Evolutionary conservation across 2,797 vertebrate species (phyloP).

Genomic region (Enteromius radiatus): DNA sequence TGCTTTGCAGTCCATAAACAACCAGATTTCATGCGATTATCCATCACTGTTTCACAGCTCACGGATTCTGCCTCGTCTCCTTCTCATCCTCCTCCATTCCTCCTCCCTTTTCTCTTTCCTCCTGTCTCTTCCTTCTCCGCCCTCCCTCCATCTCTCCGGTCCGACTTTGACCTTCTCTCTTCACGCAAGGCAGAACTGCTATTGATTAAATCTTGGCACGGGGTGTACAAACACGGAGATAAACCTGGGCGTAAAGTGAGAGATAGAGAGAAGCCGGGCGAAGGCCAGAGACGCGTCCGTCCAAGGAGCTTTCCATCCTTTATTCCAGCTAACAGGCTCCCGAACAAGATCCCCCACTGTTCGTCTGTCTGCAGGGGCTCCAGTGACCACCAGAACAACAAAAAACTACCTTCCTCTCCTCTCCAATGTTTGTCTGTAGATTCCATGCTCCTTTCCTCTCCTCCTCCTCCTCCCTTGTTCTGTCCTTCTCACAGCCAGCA

Average conservation of each 20-base stretch:
- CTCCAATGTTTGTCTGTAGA: slow-evolving; percentile 20
- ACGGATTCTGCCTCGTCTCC: slow-evolving; percentile 37
- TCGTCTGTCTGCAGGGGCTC: slow-evolving; percentile 54
- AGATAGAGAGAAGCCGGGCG: slow-evolving; percentile 39
- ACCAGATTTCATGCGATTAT: slow-evolving; percentile 53
- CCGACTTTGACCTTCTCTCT: slow-evolving; percentile 81
- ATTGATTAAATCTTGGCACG: slow-evolving; percentile 85
- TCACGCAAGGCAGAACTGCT: slow-evolving; percentile 79
- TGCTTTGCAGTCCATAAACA: slow-evolving; percentile 43
- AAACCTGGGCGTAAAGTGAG: slow-evolving; percentile 69
- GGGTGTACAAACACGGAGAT: slow-evolving; percentile 83
- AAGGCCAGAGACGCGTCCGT: slow-evolving; percentile 31
- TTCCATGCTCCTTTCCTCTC: slow-evolving; percentile 16
- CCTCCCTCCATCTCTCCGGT: slow-evolving; percentile 63
- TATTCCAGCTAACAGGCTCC: slow-evolving; percentile 74
- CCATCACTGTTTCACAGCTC: slow-evolving; percentile 47
- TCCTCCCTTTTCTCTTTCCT: slow-evolving; percentile 26
- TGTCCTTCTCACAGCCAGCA: slow-evolving; percentile 24
- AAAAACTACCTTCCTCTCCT: slow-evolving; percentile 44
- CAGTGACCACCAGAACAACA: slow-evolving; percentile 69
- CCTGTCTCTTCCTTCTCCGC: slow-evolving; percentile 44
- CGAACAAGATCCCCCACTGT: slow-evolving; percentile 72
- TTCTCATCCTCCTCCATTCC: slow-evolving; percentile 39
- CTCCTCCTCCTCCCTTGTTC: slow-evolving; percentile 16
- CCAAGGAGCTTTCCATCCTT: slow-evolving; percentile 66